phyloP scores from a whole-genome alignment of 2,888 invertebrate genomes.

The Oscheius sp. region DNA sequence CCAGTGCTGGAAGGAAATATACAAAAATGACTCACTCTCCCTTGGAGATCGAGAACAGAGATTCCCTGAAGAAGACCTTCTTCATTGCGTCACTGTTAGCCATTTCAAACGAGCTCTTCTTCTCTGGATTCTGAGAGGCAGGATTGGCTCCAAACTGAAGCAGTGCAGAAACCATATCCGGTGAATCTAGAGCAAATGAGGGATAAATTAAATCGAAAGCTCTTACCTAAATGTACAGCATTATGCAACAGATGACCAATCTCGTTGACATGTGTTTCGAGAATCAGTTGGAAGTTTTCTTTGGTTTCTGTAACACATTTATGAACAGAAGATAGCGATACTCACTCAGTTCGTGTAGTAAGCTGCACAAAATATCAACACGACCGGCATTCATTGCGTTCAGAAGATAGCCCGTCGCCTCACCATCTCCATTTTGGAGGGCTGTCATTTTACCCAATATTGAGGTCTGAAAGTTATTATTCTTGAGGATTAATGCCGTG shows the following conservation, averaged over 20 bases:
- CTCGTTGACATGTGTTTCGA: conserved; percentile 17
- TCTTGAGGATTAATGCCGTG: neutral
- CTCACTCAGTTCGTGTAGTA: conserved; percentile 16
- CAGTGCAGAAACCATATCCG: conserved; percentile 77
- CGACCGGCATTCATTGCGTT: conserved; percentile 25
- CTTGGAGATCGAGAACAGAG: conserved; percentile 79
- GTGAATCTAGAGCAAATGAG: conserved; percentile 49
- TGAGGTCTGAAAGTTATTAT: neutral
- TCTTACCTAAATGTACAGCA: conserved; percentile 63
- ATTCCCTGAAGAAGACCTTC: conserved; percentile 79
- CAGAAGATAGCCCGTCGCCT: conserved; percentile 4
- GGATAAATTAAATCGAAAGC: neutral
- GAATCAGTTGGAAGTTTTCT: conserved; percentile 11
- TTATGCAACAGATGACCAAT: conserved; percentile 75
- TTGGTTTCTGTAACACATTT: conserved; percentile 19
- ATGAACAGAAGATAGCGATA: neutral
- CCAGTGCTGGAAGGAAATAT: neutral
- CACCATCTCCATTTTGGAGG: conserved; percentile 21
- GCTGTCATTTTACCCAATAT: conserved; percentile 5
- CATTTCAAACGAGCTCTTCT: conserved; percentile 78
- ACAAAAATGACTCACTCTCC: conserved; percentile 76
- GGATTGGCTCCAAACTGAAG: conserved; percentile 79
- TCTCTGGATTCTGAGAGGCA: conserved; percentile 77
- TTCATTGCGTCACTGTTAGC: conserved; percentile 75
- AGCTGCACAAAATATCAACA: conserved; percentile 18